These are phyloP conservation scores for Crotophaga sulcirostris DNA, from an alignment of 2,113 vertebrate species.

Conservation along the genomic window DNA sequence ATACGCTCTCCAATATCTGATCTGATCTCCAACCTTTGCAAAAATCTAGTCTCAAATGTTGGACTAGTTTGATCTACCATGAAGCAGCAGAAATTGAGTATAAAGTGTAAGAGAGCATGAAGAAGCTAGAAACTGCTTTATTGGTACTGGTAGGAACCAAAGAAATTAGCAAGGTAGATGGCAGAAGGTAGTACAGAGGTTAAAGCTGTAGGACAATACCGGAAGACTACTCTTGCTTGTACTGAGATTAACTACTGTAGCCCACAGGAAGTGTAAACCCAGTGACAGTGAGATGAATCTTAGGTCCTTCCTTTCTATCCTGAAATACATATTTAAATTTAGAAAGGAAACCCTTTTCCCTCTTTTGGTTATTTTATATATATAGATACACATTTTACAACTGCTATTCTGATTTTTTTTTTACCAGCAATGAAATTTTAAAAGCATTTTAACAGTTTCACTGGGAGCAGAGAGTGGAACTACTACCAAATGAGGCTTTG, in stretches of 20 bases:
- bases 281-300: not conserved
- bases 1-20: not conserved
- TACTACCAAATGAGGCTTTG: not conserved
- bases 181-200: not conserved
- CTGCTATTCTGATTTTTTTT: not conserved
- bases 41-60: not conserved
- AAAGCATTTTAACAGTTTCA: not conserved
- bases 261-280: not conserved
- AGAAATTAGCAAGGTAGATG: not conserved
- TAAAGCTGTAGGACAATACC: not conserved
- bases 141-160: not conserved
- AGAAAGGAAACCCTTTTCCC: not conserved
- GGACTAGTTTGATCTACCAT: not conserved
- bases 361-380: not conserved
- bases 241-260: not conserved
- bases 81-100: not conserved
- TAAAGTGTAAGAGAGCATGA: not conserved
- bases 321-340: not conserved
- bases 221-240: not conserved
- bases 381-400: not conserved
- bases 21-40: not conserved
- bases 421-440: not conserved
- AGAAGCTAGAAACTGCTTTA: not conserved
- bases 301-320: not conserved
- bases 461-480: not conserved